Base-by-base conservation (phyloP, 2,888 invertebrate species). In the Caenorhabditis angaria region DNA sequence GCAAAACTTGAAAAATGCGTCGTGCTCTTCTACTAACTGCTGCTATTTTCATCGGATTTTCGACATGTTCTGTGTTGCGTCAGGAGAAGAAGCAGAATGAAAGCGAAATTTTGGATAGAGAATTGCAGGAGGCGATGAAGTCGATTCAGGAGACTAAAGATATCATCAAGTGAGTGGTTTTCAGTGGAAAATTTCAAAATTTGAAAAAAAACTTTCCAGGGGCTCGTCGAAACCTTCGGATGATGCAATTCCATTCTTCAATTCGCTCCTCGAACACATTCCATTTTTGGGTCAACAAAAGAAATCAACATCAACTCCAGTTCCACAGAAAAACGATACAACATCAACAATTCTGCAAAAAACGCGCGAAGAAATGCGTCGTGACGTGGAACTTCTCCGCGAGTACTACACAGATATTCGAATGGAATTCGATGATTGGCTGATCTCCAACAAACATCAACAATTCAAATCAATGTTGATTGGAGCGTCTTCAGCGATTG, bases 401-500 rank as follows among this genome's bases (percentile, higher is more conserved):
- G 35, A 29, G 0, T 65, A 65, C 55, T 35, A 63, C 29, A 25
- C 24, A 4, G 41, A 27, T 20, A 22, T 71, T 27, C 66, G 55
- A 12, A 22, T 32, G 2, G 57, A 62, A 25, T 56, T 71, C 27
- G 60, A 66, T 32, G 71, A 66, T n/a, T 71, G 71, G 71, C 29
- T 71, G 61, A 50, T 64, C n/a, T 66, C 71, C 12, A 71, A 66
- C 35, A 29, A 60, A 6, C 56, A 71, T 35, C 62, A 63, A 27
- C 55, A 71, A 1, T 28, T 63, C 35, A 66, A 61, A 25, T 55
- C 71, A 14, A 61, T 71, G 71, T 20, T 71, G 4, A 29, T 71
- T 25, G 71, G 71, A 22, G 66, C 41, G 29, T 50, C 63, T 14
- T 66, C 71, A 8, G 71, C 71, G 14, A 53, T 64, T n/a, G 12